A percentile compares a stretch with the other conserved stretches of the same genome.
Conservation (phyloP, 2,888 invertebrate genomes). For the Tinea trinotella region DNA sequence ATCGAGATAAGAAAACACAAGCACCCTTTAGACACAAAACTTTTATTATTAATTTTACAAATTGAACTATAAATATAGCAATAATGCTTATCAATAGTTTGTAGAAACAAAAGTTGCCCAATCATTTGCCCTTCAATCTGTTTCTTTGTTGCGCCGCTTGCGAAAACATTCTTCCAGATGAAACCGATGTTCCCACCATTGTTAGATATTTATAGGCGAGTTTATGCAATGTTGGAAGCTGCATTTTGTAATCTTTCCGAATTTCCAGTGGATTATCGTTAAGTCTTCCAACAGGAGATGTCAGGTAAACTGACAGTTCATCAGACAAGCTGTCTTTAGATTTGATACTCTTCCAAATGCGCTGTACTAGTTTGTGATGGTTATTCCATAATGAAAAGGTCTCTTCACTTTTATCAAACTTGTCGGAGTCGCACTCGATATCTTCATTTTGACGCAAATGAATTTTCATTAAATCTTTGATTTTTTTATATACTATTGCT, state of each 20-base stretch:
- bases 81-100: slow-evolving; percentile 19
- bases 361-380: slow-evolving; percentile 24
- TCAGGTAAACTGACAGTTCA: slow-evolving; percentile 27
- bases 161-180: slow-evolving; percentile 25
- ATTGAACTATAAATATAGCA: no score
- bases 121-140: slow-evolving; percentile 24
- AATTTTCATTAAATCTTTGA: slow-evolving; percentile 5
- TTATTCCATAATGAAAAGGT: slow-evolving; percentile 21
- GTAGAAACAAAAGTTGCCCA: slow-evolving; percentile 24
- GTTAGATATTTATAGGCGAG: slow-evolving; percentile 26
- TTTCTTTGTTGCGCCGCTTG: slow-evolving; percentile 24
- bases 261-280: slow-evolving; percentile 27
- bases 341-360: slow-evolving; percentile 24
- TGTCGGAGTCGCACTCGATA: slow-evolving; percentile 11
- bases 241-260: slow-evolving; percentile 25
- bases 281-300: slow-evolving; percentile 26
- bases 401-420: slow-evolving; percentile 15
- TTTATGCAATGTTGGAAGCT: slow-evolving; percentile 25
- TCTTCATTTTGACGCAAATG: not conserved
- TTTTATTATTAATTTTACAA: no score
- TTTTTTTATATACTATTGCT: slow-evolving; percentile 1
- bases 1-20: no score
- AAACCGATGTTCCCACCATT: slow-evolving; percentile 25
- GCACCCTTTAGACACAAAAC: no score
- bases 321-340: slow-evolving; percentile 26